Percentiles rank a stretch among this genome's conserved stretches.
phyloP scores from a whole-genome alignment of 2,888 invertebrate species.

The Agrenia bidenticulata region DNA sequence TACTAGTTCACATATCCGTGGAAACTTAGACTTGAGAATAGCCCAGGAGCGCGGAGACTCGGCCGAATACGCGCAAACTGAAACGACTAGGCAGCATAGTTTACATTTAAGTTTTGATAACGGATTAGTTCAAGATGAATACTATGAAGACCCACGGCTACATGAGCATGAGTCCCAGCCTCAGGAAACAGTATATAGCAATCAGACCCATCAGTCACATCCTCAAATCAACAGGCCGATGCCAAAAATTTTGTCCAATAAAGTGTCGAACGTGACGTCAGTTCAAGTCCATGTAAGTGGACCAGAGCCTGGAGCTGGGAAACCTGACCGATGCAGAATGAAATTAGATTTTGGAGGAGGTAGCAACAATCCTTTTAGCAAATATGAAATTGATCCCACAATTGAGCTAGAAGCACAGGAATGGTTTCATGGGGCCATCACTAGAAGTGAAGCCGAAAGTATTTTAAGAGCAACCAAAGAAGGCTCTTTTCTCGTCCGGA shows the following conservation, averaged over 20 bases:
- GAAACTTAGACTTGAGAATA: constrained; percentile 8
- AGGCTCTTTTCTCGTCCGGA: constrained; percentile 90
- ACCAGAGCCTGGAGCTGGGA: constrained; percentile 14
- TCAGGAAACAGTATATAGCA: no score
- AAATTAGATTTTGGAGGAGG: constrained; percentile 46
- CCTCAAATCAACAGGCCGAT: constrained; percentile 2
- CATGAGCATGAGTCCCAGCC: constrained; percentile 20
- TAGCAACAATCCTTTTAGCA: constrained; percentile 23
- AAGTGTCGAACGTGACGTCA: constrained; percentile 30
- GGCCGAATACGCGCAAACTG: neutral
- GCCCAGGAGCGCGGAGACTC: neutral
- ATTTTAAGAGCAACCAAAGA: constrained; percentile 79
- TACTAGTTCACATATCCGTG: constrained; percentile 22
- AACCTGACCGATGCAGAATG: constrained; percentile 48
- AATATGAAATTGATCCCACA: constrained; percentile 41
- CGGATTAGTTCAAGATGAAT: constrained; percentile 38
- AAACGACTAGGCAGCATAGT: neutral
- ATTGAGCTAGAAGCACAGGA: constrained; percentile 54
- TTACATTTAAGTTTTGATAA: constrained; percentile 40
- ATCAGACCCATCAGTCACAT: neutral
- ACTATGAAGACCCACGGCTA: constrained; percentile 39
- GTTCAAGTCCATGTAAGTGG: constrained; percentile 36
- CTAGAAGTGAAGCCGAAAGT: constrained; percentile 86
- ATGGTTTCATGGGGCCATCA: constrained; percentile 95
- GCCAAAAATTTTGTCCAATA: neutral